phyloP scores from a whole-genome alignment of 2,888 invertebrate genomes.

The Sphecodes monilicornis region DNA sequence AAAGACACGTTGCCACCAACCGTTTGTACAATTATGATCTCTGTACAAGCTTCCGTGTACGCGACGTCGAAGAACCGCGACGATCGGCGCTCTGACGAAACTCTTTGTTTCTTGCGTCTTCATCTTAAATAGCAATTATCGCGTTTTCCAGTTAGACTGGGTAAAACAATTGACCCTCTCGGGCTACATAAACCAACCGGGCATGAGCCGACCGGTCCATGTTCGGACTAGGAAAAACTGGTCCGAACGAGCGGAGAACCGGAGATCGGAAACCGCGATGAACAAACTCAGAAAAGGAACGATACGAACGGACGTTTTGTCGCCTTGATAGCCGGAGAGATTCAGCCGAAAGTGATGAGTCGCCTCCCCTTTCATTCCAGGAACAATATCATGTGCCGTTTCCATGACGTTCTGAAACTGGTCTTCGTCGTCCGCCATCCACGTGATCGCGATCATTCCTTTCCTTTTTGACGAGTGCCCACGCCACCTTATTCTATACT shows the following conservation, averaged over 20 bases:
- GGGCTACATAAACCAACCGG: slow-evolving; percentile 58
- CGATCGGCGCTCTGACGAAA: slow-evolving; percentile 33
- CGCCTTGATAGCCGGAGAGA: slow-evolving; percentile 47
- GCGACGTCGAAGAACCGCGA: slow-evolving; percentile 14
- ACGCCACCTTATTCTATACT: not conserved
- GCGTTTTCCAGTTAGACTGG: slow-evolving; percentile 67
- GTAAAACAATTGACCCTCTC: slow-evolving; percentile 67
- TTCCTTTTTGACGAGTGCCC: not conserved
- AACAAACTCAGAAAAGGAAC: slow-evolving; percentile 55
- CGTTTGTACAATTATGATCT: not conserved
- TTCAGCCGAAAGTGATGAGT: slow-evolving; percentile 55
- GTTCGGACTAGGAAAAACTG: slow-evolving; percentile 71
- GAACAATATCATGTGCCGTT: slow-evolving; percentile 13
- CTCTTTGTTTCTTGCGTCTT: slow-evolving; percentile 51
- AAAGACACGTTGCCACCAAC: not conserved
- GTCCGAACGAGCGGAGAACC: slow-evolving; percentile 56
- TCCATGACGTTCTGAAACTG: not conserved
- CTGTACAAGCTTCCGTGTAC: slow-evolving; percentile 15
- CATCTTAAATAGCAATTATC: slow-evolving; percentile 69
- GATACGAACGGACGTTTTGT: slow-evolving; percentile 56
- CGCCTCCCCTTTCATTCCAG: not conserved
- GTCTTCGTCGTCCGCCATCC: not conserved
- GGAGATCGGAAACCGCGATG: slow-evolving; percentile 60
- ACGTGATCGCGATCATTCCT: not conserved
- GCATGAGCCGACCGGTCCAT: slow-evolving; percentile 68